Evolutionary conservation across 2,888 invertebrate species (phyloP).

Genomic region (Tenthredo livida): DNA sequence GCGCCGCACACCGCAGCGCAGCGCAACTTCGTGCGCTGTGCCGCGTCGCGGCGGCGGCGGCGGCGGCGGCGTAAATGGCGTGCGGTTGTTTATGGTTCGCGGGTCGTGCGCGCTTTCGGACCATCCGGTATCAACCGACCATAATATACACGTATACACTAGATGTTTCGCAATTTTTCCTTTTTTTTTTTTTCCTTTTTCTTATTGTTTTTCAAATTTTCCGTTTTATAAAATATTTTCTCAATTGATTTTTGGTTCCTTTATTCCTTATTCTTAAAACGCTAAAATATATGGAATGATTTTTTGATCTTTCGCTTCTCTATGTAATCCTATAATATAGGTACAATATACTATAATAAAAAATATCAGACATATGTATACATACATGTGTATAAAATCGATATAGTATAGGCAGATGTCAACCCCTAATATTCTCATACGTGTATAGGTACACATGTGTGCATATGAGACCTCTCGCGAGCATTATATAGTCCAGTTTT

Average conservation of each 20-base stretch:
- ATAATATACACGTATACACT: too few relatives aligned
- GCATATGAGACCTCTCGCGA: neutral
- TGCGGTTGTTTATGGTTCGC: slow-evolving; percentile 48
- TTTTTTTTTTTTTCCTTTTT: too few relatives aligned
- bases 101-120: slow-evolving; percentile 12
- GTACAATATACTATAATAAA: too few relatives aligned
- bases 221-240: too few relatives aligned
- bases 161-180: too few relatives aligned
- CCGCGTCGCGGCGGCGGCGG: slow-evolving; percentile 49
- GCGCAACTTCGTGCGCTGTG: neutral
- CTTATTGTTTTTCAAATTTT: too few relatives aligned
- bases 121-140: neutral
- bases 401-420: neutral
- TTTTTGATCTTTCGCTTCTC: too few relatives aligned
- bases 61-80: slow-evolving; percentile 37
- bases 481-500: neutral
- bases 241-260: too few relatives aligned
- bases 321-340: too few relatives aligned
- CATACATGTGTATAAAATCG: neutral
- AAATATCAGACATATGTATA: too few relatives aligned
- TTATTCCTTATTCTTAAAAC: too few relatives aligned
- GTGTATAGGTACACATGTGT: neutral
- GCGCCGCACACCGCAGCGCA: neutral
- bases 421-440: neutral
- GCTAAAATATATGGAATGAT: too few relatives aligned